phyloP scores from a whole-genome alignment of 2,888 invertebrate species.

The Agrotis puta region DNA sequence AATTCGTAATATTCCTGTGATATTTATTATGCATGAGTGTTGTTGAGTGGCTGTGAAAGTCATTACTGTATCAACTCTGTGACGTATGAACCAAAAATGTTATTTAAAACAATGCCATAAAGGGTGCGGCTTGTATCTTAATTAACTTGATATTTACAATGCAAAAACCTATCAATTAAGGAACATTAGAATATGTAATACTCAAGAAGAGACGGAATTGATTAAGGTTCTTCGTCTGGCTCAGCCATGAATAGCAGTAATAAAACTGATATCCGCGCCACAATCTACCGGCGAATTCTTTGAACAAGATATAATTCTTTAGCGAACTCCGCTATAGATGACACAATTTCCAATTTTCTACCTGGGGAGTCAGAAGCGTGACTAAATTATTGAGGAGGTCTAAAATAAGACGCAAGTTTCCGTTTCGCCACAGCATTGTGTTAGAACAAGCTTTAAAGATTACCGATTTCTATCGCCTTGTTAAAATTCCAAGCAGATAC shows the following conservation, averaged over 20 bases:
- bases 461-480: conserved; percentile 87
- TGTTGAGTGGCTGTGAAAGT: conserved; percentile 40
- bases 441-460: conserved; percentile 83
- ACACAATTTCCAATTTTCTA: conserved; percentile 90
- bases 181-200: conserved; percentile 13
- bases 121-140: neutral
- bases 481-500: conserved; percentile 86
- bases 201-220: conserved; percentile 50
- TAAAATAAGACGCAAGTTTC: conserved; percentile 88
- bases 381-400: conserved; percentile 87
- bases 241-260: conserved; percentile 68
- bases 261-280: conserved; percentile 71
- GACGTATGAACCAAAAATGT: neutral
- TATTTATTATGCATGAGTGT: conserved; percentile 41
- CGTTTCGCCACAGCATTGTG: conserved; percentile 85
- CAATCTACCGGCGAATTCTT: conserved; percentile 70
- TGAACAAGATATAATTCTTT: conserved; percentile 82
- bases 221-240: conserved; percentile 47
- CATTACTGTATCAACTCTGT: conserved; percentile 30
- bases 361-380: conserved; percentile 86
- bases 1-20: conserved; percentile 24
- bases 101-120: conserved; percentile 7
- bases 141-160: neutral
- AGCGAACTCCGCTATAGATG: conserved; percentile 80
- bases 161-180: neutral